Base-by-base conservation (phyloP, 2,888 invertebrate genomes). In the Clostera curtula region DNA sequence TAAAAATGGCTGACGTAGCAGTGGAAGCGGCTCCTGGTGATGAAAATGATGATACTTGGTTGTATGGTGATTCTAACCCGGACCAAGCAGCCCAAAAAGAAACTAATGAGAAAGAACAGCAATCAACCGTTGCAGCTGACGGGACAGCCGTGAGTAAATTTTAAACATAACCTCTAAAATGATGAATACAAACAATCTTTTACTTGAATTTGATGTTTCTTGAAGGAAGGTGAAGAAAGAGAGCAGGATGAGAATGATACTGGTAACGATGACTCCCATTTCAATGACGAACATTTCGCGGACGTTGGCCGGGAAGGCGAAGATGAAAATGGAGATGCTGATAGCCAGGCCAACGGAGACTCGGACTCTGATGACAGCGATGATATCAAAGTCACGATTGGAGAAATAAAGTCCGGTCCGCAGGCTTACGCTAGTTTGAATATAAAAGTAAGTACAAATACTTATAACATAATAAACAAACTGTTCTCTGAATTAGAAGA, bases 371-470 rank as follows among this genome's bases (percentile, higher is more conserved):
- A 93, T 39, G 91, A 91, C 52, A 90, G 90, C 42, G 95, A 95
- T 61, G 93, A 95, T 59, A 91, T 96, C 5, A 93, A 96, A 75
- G 95, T 97, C 36, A 95, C 96, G 1, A 97, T 97, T 52, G 96
- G 96, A 2, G 96, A 93, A 56, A 91, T 93, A 24, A 93, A 93
- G 66, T 88, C 93, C 0, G 89, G 90, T 0, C 87, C 90, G 0
- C 87, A 89, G 21, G 86, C 90, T 3, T 92, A 92, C 56, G 86
- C 88, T 6, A 88, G 87, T 47, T 68, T 91, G 24, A 93, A 93
- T 56, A 91, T 93, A 5, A 94, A 93, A 54, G 84, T 82, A 39
- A 48, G 49, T 40, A 22, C 12, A 5, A 10, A 20, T 15, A 14
- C 9, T 9, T 27, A 14, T 8, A n/a, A n/a, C n/a, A n/a, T n/a